Percentiles rank a stretch among this genome's conserved stretches.
These are phyloP conservation scores for Lottia gigantea DNA, from an alignment of 2,888 invertebrate genomes.

Conservation along the genomic window DNA sequence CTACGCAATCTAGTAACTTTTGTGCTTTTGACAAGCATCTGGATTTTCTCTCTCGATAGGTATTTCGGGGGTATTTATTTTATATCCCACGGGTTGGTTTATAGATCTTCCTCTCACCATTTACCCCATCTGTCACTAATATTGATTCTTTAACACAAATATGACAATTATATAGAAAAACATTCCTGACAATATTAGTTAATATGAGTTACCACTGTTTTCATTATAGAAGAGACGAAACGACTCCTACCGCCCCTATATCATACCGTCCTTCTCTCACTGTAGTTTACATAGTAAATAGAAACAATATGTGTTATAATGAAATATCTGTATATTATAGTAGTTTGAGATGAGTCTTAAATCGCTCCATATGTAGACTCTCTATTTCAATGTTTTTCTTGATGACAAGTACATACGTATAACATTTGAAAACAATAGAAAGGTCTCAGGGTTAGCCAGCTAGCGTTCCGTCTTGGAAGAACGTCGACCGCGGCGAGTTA, in stretches of 20 bases:
- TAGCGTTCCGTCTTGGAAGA: not conserved
- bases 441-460: constrained; percentile 17
- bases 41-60: too few species aligned
- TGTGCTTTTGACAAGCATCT: too few species aligned
- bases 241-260: constrained; percentile 5
- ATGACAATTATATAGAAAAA: constrained; percentile 10
- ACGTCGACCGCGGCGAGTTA: constrained; percentile 16
- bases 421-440: constrained; percentile 23
- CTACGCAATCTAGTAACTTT: too few species aligned
- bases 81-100: constrained; percentile 5
- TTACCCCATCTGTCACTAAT: not conserved
- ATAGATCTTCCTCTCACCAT: not conserved
- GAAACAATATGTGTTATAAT: constrained; percentile 20
- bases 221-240: constrained; percentile 6
- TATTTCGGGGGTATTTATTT: too few species aligned
- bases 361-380: constrained; percentile 20
- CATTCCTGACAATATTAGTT: constrained; percentile 4
- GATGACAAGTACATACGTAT: constrained; percentile 21
- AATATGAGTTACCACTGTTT: constrained; percentile 9
- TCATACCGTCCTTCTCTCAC: not conserved
- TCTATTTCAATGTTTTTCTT: constrained; percentile 19
- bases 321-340: constrained; percentile 18
- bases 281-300: constrained; percentile 2
- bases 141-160: constrained; percentile 4
- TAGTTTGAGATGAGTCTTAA: constrained; percentile 21